Evolutionary conservation across 1,140 invertebrate species (phyloP), one percentile per base, ranked within the genome.

Genomic region (Sinella curviseta): DNA sequence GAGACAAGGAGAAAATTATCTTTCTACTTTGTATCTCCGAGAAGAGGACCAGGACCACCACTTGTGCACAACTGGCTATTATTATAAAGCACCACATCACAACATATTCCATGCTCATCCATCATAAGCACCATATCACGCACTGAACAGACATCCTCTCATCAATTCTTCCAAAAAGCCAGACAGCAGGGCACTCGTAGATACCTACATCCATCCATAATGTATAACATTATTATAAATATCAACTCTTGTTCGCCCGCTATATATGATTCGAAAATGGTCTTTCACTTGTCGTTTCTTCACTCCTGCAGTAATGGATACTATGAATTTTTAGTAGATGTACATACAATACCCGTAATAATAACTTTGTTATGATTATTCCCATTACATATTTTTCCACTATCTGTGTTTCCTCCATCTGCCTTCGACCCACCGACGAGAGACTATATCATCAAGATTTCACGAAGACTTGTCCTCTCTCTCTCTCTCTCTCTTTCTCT

Each of bases 71-170:
- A 12, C 39, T 20, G 8, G 8, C 39, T 48, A 48, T 48, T 8
- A 12, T 48, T 48, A 20, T 12, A 48, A n/a, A 16, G 24, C 24
- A 60, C 12, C 57, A 60, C 57, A 60, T 60, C 57, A 60, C 24
- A 48, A 48, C 39, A 26, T 26, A 60, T 12, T 60, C 57, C 24
- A 4, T 16, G 57, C 14, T 60, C 57, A 60, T 60, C 57, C 57
- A 60, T 60, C 57, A 60, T 60, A 16, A 60, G 24, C 57, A 26
- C 24, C 57, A 26, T 60, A 60, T 60, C 57, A 60, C 57, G 57
- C 57, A 60, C 57, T 26, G 39, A 20, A 16, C 57, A 60, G 57
- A 60, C 57, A 60, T 60, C 57, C 4, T 60, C 57, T n/a, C 57
- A 60, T 60, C 57, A 60, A 60, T 60, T 60, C 57, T 17, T 48